A percentile compares a stretch with the other conserved stretches of the same genome.
phyloP scores from a whole-genome alignment of 1,140 invertebrate species.

The Sipha flava region DNA sequence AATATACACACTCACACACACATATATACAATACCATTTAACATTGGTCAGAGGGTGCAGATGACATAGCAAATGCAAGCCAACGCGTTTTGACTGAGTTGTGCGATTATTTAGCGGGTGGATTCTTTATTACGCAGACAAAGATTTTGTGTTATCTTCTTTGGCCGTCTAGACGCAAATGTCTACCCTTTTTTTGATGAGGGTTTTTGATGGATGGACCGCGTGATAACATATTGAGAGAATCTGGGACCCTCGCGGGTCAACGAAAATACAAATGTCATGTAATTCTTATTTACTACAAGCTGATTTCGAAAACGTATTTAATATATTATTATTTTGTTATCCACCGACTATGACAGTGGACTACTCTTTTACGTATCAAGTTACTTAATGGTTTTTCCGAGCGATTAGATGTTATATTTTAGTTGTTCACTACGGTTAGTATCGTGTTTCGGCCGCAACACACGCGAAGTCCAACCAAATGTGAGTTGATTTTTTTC shows the following conservation, averaged over 20 bases:
- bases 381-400: background rate
- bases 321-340: background rate
- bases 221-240: background rate
- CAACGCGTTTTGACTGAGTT: background rate
- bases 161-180: background rate
- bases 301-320: background rate
- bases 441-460: constrained; percentile 1
- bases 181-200: constrained; percentile 11
- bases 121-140: background rate
- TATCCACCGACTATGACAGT: background rate
- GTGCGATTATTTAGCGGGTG: background rate
- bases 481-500: background rate
- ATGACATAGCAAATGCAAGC: background rate
- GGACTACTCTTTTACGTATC: background rate
- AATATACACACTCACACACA: too few species aligned
- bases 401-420: background rate
- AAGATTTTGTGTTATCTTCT: background rate
- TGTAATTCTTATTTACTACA: background rate
- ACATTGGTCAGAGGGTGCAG: background rate
- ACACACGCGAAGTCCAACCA: background rate
- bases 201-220: background rate
- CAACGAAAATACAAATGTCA: background rate
- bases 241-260: background rate
- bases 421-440: background rate
- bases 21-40: background rate